Evolutionary conservation across 2,888 invertebrate genomes (phyloP), one percentile per base, ranked within the genome.

Genomic region (Prenolepis imparis): DNA sequence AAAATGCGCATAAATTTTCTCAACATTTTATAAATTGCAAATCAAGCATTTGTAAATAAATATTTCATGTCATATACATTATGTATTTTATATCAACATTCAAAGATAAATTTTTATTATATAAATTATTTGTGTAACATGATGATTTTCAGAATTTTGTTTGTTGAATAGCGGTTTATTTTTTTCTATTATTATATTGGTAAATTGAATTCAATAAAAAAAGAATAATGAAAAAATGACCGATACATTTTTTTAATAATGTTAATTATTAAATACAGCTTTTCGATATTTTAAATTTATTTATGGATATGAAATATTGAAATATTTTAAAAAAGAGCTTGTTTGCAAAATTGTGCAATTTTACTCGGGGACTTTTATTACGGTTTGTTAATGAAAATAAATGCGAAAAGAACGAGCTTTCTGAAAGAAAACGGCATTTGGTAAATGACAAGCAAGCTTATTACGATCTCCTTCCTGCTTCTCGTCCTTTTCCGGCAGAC

Each of bases 381-480:
- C 32, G 44, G 3, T 72, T 72, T 80, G 28, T 78, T 72, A 78
- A 59, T 80, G 28, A 44, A 73, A 73, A 72, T 59, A 73, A 72
- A 73, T 18, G 73, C 21, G 24, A 73, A 32, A 59, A 28, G 0
- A 48, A 72, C 32, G 21, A 24, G 21, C 18, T 72, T 1, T 52
- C n/a, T 52, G 52, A 21, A 28, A 32, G 73, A 2, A 80, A 80
- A 72, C 21, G 21, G 36, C 44, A 80, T 44, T 80, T 72, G 78
- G 57, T 57, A 63, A 72, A 72, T 32, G 73, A 73, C 74, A 52
- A 77, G 77, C 72, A 6, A 78, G 77, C 72, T 78, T 78, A 78
- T 78, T 78, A 78, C 72, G 66, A 77, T 63, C 63, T 52, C 36
- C 21, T 68, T 12, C 32, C n/a, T 8, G 44, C 28, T 52, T 12